Evolutionary conservation across 2,113 vertebrate species (phyloP).

Genomic region (Scatophagus argus): DNA sequence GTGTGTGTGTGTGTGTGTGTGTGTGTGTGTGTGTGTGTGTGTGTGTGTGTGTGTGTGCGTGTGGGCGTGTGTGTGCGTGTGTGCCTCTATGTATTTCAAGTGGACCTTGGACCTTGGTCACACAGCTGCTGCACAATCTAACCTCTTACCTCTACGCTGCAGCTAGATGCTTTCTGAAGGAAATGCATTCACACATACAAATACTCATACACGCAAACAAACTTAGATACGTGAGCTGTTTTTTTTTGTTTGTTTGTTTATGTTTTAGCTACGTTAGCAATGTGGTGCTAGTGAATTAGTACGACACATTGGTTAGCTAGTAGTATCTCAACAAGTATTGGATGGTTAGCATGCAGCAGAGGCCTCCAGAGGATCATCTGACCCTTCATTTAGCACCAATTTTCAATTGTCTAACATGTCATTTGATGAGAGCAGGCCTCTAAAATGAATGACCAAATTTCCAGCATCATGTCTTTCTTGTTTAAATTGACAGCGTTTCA

Average conservation of each 20-base stretch:
- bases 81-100: neutral
- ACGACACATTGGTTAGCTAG: neutral
- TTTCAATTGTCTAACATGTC: neutral
- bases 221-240: neutral
- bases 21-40: slow-evolving; percentile 12
- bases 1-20: slow-evolving; percentile 9
- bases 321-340: neutral
- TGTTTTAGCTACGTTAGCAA: neutral
- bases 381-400: neutral
- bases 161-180: slow-evolving; percentile 21
- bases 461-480: neutral
- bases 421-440: neutral
- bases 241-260: neutral
- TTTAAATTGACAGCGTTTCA: neutral
- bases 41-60: slow-evolving; percentile 5
- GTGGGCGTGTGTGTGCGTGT: slow-evolving; percentile 17
- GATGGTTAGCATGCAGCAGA: no score
- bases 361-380: neutral
- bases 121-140: slow-evolving; percentile 59
- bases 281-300: neutral
- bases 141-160: slow-evolving; percentile 43
- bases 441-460: neutral
- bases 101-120: slow-evolving; percentile 24
- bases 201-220: slow-evolving; percentile 1
- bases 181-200: neutral